phyloP scores from a whole-genome alignment of 2,113 vertebrate genomes.

The Chloropsis cyanopogon region DNA sequence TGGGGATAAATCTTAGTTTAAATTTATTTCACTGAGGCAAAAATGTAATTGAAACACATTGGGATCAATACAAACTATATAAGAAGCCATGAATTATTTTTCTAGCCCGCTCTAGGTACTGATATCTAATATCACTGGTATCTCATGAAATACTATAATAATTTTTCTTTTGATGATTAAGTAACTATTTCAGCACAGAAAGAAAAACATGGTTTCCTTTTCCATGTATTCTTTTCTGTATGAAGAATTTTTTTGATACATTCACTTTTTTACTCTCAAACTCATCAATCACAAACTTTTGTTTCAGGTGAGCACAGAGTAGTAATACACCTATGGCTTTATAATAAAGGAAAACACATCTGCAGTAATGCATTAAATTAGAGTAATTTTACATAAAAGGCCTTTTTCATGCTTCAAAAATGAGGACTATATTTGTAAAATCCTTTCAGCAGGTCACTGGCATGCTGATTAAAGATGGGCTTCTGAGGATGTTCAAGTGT shows the following conservation, averaged over 20 bases:
- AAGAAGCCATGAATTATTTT: constrained; percentile 27
- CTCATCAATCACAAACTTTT: background rate
- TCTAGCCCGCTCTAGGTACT: constrained; percentile 1
- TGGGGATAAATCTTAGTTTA: constrained; percentile 41
- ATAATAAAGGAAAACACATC: background rate
- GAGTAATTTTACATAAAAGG: background rate
- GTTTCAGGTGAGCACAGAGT: background rate
- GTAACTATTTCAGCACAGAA: background rate
- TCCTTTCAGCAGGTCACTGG: background rate
- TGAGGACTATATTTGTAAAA: constrained; percentile 5
- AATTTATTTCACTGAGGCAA: constrained; percentile 49
- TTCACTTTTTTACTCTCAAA: background rate
- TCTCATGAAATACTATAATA: background rate
- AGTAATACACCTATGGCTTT: constrained; percentile 13
- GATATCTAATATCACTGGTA: constrained; percentile 14
- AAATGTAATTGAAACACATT: constrained; percentile 48
- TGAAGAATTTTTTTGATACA: constrained; percentile 14
- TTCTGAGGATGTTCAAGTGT: background rate
- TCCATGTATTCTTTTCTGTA: background rate
- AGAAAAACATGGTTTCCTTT: background rate
- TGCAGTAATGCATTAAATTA: background rate
- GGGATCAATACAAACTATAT: constrained; percentile 39
- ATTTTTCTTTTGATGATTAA: constrained; percentile 38
- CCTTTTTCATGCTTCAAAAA: background rate
- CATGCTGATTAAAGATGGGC: background rate